phyloP scores from a whole-genome alignment of 2,888 invertebrate species.

The Gastrophysa polygoni region DNA sequence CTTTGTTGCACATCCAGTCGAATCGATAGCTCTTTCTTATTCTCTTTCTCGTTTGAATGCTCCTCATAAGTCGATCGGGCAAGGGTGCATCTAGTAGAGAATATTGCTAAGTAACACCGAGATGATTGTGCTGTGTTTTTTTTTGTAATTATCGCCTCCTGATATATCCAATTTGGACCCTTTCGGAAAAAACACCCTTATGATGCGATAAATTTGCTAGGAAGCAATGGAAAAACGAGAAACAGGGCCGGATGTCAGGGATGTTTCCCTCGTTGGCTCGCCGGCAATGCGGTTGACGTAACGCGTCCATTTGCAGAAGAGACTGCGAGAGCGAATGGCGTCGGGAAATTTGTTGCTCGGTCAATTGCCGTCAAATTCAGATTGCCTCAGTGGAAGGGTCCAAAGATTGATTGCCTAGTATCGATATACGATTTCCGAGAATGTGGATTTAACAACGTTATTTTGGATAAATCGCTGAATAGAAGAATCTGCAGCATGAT shows the following conservation, averaged over 20 bases:
- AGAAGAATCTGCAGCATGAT: background rate
- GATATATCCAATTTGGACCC: no score
- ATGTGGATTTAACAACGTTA: background rate
- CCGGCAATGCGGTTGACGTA: background rate
- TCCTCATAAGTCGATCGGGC: no score
- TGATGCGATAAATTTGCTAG: background rate
- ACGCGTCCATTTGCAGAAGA: slow-evolving; percentile 17
- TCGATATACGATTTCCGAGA: background rate
- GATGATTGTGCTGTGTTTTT: no score
- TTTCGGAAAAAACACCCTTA: background rate
- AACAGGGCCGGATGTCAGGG: background rate
- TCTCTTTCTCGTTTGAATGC: no score
- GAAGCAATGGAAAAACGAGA: background rate
- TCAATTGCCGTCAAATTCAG: slow-evolving; percentile 31
- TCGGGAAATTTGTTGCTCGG: slow-evolving; percentile 25
- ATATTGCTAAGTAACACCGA: no score
- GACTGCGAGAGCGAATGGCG: slow-evolving; percentile 21
- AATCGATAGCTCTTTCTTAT: no score
- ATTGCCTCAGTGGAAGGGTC: slow-evolving; percentile 20
- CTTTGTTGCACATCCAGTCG: no score
- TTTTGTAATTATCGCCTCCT: no score
- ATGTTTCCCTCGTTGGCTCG: background rate
- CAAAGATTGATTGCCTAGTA: slow-evolving; percentile 21
- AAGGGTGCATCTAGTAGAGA: no score
- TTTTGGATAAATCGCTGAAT: background rate